These are phyloP conservation scores for Sthenelais limicola DNA, from an alignment of 2,888 invertebrate genomes.

Conservation along the genomic window DNA sequence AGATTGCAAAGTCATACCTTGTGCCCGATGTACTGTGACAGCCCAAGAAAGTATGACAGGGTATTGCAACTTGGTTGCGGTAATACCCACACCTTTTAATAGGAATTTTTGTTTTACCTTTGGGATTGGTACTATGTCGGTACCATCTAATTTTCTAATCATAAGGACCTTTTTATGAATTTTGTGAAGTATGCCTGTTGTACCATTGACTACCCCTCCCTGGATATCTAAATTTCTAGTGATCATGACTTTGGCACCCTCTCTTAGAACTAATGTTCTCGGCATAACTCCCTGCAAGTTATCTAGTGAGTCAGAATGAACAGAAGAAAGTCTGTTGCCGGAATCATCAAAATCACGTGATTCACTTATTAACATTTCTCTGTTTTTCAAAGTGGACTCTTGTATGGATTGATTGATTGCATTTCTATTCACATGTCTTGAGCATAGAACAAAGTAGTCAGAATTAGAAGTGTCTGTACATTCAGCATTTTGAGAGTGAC, in stretches of 20 bases:
- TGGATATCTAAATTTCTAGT: constrained; percentile 8
- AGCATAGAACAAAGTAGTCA: constrained; percentile 4
- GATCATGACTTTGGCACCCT: constrained; percentile 18
- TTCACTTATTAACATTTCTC: neutral
- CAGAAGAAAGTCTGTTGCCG: neutral
- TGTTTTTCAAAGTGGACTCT: neutral
- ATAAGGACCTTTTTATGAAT: neutral
- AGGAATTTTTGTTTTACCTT: neutral
- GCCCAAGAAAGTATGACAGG: constrained; percentile 20
- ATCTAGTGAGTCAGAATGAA: neutral
- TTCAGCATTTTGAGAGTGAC: constrained; percentile 1
- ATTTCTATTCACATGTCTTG: neutral
- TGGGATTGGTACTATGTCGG: neutral
- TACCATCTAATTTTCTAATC: neutral
- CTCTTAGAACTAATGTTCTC: neutral
- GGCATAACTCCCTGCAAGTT: neutral
- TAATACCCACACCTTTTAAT: neutral
- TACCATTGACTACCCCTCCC: constrained; percentile 14
- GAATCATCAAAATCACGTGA: constrained; percentile 2
- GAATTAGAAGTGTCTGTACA: neutral
- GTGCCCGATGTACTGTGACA: constrained; percentile 12
- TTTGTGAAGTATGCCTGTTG: neutral
- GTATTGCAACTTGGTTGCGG: constrained; percentile 5
- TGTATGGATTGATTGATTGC: neutral
- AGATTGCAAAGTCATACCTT: constrained; percentile 10